phyloP scores from a whole-genome alignment of 1,140 invertebrate genomes.

The Reticulitermes speratus region DNA sequence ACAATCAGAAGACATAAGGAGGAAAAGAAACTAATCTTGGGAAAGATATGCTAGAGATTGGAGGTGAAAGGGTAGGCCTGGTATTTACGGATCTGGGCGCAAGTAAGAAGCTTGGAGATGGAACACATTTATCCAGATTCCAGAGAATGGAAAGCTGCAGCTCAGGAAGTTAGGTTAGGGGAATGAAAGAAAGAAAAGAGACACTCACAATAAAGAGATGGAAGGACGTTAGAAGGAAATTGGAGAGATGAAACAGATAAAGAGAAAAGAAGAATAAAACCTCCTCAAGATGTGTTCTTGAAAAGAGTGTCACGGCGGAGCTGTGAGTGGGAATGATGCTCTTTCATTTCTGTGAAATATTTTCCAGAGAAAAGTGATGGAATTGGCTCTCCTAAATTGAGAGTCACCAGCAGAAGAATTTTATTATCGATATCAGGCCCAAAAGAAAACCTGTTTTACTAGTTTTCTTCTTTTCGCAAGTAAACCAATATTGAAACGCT shows the following conservation, averaged over 20 bases:
- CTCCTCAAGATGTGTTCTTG: not conserved
- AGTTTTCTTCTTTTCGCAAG: not conserved
- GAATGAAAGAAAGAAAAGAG: not conserved
- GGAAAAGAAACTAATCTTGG: not conserved
- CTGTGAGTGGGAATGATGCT: not conserved
- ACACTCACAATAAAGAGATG: not conserved
- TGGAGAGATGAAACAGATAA: constrained; percentile 18
- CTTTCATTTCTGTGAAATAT: constrained; percentile 14
- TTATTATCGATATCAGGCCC: not conserved
- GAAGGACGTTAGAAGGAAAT: not conserved
- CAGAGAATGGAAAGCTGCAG: not conserved
- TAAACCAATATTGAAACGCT: constrained; percentile 11
- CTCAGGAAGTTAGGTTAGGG: not conserved
- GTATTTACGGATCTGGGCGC: not conserved
- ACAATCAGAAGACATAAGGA: not conserved
- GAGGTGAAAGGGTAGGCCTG: not conserved
- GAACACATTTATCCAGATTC: constrained; percentile 12
- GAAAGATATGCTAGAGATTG: not conserved
- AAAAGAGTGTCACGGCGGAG: not conserved
- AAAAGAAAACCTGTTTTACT: not conserved
- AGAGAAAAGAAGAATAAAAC: not conserved
- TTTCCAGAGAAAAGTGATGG: constrained; percentile 11
- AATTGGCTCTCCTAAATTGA: constrained; percentile 1
- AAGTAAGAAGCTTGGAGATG: not conserved
- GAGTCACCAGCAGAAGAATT: not conserved